Conservation (phyloP, 2,888 invertebrate genomes). For the Lepeophtheirus nordmannii region DNA sequence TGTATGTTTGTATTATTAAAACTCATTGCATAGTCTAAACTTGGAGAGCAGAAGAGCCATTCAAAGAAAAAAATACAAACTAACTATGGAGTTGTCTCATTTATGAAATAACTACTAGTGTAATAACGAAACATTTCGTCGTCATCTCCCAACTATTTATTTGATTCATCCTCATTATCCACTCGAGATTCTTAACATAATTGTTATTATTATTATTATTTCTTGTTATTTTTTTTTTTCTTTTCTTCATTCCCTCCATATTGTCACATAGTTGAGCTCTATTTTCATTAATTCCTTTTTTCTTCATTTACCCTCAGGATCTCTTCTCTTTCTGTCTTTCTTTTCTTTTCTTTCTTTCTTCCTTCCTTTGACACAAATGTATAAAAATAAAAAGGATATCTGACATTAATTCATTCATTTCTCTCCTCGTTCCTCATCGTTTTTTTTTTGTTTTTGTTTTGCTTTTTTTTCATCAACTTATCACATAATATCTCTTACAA, state of each 20-base stretch:
- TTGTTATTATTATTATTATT: too few relatives aligned
- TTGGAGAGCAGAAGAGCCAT: too few relatives aligned
- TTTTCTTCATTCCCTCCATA: background rate
- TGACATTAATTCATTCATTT: constrained; percentile 1
- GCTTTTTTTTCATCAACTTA: too few relatives aligned
- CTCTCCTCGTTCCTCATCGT: background rate
- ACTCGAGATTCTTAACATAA: constrained; percentile 1
- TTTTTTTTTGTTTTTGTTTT: background rate
- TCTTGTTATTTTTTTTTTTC: too few relatives aligned
- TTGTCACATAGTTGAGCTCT: background rate
- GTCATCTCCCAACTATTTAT: background rate
- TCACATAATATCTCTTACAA: too few relatives aligned
- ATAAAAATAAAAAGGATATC: background rate
- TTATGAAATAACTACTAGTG: too few relatives aligned
- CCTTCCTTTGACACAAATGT: background rate
- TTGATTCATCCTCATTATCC: background rate
- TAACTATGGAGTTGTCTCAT: too few relatives aligned
- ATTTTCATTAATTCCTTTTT: background rate
- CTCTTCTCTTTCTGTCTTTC: background rate
- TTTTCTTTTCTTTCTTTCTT: background rate
- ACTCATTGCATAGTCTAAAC: too few relatives aligned
- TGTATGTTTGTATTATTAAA: too few relatives aligned
- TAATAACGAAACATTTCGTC: background rate
- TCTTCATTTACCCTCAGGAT: background rate
- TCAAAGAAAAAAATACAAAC: too few relatives aligned